Conservation (phyloP, 1,140 invertebrate genomes). For the Pseudomyrmex cubaensis region DNA sequence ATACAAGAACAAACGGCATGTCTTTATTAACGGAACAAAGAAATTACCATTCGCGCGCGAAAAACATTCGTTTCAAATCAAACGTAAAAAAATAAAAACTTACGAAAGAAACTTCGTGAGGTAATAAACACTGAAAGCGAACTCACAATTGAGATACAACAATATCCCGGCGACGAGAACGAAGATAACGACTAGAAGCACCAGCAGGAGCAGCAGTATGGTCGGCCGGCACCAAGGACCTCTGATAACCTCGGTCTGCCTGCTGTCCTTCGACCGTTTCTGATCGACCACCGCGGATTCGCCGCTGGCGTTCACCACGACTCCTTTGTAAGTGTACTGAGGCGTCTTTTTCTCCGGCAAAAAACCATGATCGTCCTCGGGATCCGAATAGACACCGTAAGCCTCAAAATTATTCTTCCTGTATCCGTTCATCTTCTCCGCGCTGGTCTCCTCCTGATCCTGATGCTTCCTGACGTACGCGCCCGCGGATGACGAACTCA, state of each 20-base stretch:
- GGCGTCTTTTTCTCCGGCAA: conserved; percentile 81
- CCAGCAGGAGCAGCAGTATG: conserved; percentile 85
- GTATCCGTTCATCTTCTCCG: conserved; percentile 83
- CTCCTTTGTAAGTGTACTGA: conserved; percentile 84
- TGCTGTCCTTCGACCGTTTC: conserved; percentile 78
- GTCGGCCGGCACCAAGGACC: conserved; percentile 86
- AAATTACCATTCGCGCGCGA: not conserved
- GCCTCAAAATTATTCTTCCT: conserved; percentile 84
- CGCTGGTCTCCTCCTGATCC: conserved; percentile 74
- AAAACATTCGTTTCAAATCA: not conserved
- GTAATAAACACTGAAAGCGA: not conserved
- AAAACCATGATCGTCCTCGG: conserved; percentile 86
- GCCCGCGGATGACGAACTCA: conserved; percentile 71
- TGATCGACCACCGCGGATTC: conserved; percentile 84
- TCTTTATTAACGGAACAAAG: conserved; percentile 29
- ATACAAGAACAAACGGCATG: not conserved
- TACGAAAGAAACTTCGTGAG: not conserved
- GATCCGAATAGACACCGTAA: conserved; percentile 86
- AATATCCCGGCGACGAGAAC: conserved; percentile 86
- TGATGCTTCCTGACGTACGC: conserved; percentile 80
- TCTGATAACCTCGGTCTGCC: conserved; percentile 76
- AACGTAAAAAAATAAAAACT: not conserved
- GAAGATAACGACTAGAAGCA: conserved; percentile 86
- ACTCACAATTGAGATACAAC: conserved; percentile 88
- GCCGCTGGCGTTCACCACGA: conserved; percentile 85